Evolutionary conservation across 1,140 invertebrate genomes (phyloP), one percentile per base, ranked within the genome.

Genomic region (Drosophila pachea): DNA sequence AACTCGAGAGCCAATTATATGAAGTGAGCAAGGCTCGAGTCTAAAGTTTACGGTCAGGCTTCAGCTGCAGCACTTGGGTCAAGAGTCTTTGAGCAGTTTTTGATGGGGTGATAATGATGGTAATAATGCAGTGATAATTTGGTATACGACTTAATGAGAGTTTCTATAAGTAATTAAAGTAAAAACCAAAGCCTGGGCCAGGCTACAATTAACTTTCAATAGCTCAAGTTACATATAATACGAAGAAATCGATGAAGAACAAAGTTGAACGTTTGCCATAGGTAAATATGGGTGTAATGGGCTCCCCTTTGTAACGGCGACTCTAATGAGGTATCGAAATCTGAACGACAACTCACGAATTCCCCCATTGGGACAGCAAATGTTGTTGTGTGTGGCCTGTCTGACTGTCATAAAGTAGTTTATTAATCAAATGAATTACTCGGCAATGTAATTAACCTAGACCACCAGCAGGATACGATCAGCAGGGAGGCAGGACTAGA

Each of bases 391-490:
- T 60, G 56, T 60, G 12, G 12, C 12, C 40, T 43, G 40, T 31
- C 33, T 32, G 22, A 22, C 55, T 63, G 65, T 31, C 33, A 40
- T 45, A 56, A 59, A 47, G 36, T 55, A 68, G 78, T 78, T 68
- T 72, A 82, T 83, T 83, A 76, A 82, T 82, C 70, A 82, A 82
- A 78, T 75, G 64, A 74, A 66, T 56, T 60, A 47, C 48, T 54
- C 40, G 16, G 42, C 35, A 54, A 56, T 56, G 33, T 65, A 69
- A 69, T 69, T 69, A 69, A 69, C 53, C 42, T 47, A 50, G 9
- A 12, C 9, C 43, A 16, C 14, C 47, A 36, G 49, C 43, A 64
- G 11, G 12, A 14, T 2, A 14, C 2, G 40, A 43, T 6, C 6
- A 2, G 36, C 5, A 76, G 5, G 14, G 9, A 32, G 9, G 55